Evolutionary conservation across 2,113 vertebrate genomes (phyloP).

Genomic region (Cnemophilus loriae): DNA sequence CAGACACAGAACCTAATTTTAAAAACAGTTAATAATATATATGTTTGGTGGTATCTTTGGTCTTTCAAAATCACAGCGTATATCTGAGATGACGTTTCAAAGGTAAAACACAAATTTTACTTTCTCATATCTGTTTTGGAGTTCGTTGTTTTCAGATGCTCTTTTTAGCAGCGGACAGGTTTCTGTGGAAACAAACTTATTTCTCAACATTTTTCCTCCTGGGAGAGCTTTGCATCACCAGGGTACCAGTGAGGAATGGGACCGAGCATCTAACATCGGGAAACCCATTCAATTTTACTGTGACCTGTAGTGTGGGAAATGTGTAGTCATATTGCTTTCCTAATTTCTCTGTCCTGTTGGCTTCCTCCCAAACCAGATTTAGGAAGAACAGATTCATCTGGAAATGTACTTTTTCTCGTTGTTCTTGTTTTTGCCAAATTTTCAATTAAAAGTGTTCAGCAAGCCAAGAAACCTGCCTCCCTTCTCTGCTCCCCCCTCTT

Average conservation of each 20-base stretch:
- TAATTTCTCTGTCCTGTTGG: conserved; percentile 16
- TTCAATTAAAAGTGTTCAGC: conserved; percentile 24
- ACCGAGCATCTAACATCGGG: neutral
- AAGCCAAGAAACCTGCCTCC: conserved; percentile 5
- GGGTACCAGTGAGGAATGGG: neutral
- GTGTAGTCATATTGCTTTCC: neutral
- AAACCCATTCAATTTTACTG: neutral
- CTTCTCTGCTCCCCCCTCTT: fast-evolving
- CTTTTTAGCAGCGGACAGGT: neutral
- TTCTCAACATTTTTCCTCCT: neutral
- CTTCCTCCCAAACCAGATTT: conserved; percentile 8
- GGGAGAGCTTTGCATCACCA: neutral
- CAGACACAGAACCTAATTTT: neutral
- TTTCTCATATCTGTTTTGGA: neutral
- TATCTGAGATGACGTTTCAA: neutral
- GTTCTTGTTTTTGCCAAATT: conserved; percentile 23
- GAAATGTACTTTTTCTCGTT: neutral
- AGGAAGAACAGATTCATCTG: conserved; percentile 29
- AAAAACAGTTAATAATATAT: neutral
- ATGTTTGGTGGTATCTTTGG: neutral
- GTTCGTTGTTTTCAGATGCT: neutral
- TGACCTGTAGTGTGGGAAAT: conserved; percentile 25
- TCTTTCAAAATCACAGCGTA: neutral
- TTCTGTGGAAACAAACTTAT: neutral
- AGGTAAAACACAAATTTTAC: neutral